phyloP scores from a whole-genome alignment of 2,888 invertebrate genomes.

The Pheosia tremula region DNA sequence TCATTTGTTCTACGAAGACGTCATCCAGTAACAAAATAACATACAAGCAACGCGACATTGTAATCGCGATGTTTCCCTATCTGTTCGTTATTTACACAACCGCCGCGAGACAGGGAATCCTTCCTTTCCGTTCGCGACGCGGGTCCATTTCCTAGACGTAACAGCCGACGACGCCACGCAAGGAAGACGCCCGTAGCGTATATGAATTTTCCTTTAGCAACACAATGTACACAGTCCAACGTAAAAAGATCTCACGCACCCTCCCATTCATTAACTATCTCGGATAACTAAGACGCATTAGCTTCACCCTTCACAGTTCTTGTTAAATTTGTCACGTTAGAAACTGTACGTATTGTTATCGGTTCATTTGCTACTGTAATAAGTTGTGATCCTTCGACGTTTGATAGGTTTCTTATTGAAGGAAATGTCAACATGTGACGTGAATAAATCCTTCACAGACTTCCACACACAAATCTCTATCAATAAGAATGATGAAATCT shows the following conservation, averaged over 20 bases:
- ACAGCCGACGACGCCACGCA: conserved; percentile 55
- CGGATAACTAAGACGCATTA: conserved; percentile 28
- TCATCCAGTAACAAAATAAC: not conserved
- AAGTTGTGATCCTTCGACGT: conserved; percentile 62
- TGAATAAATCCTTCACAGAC: conserved; percentile 33
- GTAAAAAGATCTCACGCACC: conserved; percentile 40
- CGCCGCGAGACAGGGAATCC: conserved; percentile 44
- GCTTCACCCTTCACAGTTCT: conserved; percentile 41
- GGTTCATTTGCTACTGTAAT: conserved; percentile 70
- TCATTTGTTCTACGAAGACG: too few relatives aligned
- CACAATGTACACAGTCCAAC: conserved; percentile 40
- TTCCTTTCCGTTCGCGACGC: conserved; percentile 59
- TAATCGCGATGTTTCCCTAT: conserved; percentile 13
- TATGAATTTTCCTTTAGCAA: conserved; percentile 63
- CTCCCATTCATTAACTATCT: conserved; percentile 22
- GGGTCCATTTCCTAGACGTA: conserved; percentile 70
- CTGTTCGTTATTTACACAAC: conserved; percentile 32
- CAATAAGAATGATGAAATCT: conserved; percentile 20
- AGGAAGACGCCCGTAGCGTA: conserved; percentile 64
- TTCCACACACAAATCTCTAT: conserved; percentile 24
- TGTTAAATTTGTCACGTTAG: conserved; percentile 40
- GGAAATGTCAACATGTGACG: conserved; percentile 51
- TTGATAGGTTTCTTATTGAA: conserved; percentile 61
- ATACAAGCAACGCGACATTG: not conserved
- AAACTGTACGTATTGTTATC: conserved; percentile 56